Evolutionary conservation across 1,140 invertebrate species (phyloP).

Genomic region (Onthophagus taurus): DNA sequence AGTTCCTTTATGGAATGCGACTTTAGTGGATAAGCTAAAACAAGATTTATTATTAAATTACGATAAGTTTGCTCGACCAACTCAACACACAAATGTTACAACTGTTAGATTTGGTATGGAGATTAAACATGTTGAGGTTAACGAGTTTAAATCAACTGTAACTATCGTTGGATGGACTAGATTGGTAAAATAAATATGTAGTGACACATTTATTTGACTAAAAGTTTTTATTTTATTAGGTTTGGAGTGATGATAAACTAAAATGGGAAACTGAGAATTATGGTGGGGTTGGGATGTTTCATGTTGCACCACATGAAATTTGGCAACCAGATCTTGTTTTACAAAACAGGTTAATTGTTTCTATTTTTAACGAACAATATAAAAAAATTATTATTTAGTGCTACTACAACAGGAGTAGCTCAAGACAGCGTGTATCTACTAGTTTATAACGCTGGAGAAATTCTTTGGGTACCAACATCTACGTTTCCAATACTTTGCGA

Average conservation of each 20-base stretch:
- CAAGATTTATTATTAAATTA: conserved; percentile 50
- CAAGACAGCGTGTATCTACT: conserved; percentile 53
- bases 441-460: conserved; percentile 45
- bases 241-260: conserved; percentile 55
- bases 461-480: conserved; percentile 60
- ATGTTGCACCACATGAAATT: conserved; percentile 52
- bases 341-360: no score
- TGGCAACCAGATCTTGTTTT: conserved; percentile 65
- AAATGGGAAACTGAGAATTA: conserved; percentile 53
- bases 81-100: conserved; percentile 44
- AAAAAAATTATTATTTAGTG: no score
- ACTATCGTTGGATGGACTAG: conserved; percentile 47
- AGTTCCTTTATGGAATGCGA: conserved; percentile 46
- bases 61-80: conserved; percentile 52
- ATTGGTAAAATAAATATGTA: no score
- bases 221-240: no score
- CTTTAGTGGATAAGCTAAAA: conserved; percentile 47
- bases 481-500: conserved; percentile 56
- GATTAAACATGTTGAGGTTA: conserved; percentile 46
- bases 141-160: conserved; percentile 47
- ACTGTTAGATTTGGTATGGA: conserved; percentile 44
- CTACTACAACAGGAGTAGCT: conserved; percentile 42
- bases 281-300: conserved; percentile 44
- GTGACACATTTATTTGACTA: no score
- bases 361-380: no score